Percentiles rank a stretch among this genome's conserved stretches.
These are phyloP conservation scores for Phocoena phocoena DNA, from an alignment of 2,113 vertebrate species.

Conservation along the genomic window DNA sequence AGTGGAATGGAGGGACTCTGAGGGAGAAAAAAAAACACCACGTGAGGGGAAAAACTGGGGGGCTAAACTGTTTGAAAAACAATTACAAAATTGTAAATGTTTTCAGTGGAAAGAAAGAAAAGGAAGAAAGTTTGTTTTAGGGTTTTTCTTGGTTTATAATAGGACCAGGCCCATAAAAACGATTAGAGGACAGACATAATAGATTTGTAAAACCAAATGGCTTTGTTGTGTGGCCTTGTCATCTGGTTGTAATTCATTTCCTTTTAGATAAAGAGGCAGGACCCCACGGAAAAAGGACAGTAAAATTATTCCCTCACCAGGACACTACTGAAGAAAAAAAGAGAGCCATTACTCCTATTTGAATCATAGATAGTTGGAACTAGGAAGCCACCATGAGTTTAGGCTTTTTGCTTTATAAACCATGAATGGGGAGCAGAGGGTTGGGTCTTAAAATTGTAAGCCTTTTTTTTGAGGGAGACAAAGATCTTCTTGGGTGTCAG, in stretches of 20 bases:
- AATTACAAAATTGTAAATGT: conserved; percentile 55
- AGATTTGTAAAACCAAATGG: conserved; percentile 72
- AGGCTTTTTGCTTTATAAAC: conserved; percentile 65
- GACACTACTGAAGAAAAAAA: conserved; percentile 55
- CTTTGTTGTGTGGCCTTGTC: conserved; percentile 71
- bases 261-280: conserved; percentile 65
- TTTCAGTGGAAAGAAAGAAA: conserved; percentile 31
- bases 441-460: conserved; percentile 52
- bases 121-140: conserved; percentile 55
- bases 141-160: conserved; percentile 50
- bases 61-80: background rate
- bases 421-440: conserved; percentile 17
- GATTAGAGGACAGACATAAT: conserved; percentile 58
- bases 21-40: background rate
- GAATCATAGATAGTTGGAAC: conserved; percentile 53
- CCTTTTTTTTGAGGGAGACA: background rate
- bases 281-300: conserved; percentile 57
- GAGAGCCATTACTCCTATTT: conserved; percentile 49
- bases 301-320: conserved; percentile 72
- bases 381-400: background rate
- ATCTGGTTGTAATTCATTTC: conserved; percentile 68
- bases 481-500: background rate
- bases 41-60: background rate
- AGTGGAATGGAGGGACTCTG: background rate
- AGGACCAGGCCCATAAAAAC: conserved; percentile 70